Conservation (phyloP, 2,888 invertebrate genomes). For the Orchestes rusci region DNA sequence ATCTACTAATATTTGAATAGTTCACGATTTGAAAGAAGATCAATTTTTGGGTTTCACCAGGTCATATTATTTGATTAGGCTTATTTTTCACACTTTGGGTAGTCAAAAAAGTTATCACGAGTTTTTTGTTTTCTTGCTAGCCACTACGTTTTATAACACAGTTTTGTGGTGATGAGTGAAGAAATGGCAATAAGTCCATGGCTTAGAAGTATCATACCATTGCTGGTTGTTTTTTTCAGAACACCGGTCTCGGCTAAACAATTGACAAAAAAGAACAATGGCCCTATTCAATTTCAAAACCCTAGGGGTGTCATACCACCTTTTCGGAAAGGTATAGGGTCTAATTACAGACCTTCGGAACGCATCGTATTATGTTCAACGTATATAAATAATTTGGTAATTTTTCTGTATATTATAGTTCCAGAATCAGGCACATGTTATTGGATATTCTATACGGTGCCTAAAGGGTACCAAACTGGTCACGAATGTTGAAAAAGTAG, state of each 20-base stretch:
- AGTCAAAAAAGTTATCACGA: too few relatives aligned
- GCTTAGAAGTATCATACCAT: slow-evolving; percentile 9
- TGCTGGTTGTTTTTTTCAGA: slow-evolving; percentile 1
- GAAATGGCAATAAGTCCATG: background rate
- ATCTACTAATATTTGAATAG: too few relatives aligned
- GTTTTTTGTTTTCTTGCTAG: too few relatives aligned
- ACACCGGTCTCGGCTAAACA: slow-evolving; percentile 1
- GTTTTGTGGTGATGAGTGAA: too few relatives aligned
- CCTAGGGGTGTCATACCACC: slow-evolving; percentile 19
- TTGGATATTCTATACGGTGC: background rate
- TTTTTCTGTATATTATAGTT: slow-evolving; percentile 7
- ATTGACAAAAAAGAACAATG: slow-evolving; percentile 9
- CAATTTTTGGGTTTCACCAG: too few relatives aligned
- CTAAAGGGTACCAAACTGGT: slow-evolving; percentile 5
- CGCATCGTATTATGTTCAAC: slow-evolving; percentile 1
- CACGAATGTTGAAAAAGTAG: slow-evolving; percentile 9
- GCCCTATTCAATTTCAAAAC: slow-evolving; percentile 10
- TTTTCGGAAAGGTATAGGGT: slow-evolving; percentile 24
- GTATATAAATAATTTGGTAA: slow-evolving; percentile 1
- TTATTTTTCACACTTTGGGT: too few relatives aligned
- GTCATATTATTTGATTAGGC: too few relatives aligned
- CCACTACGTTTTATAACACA: too few relatives aligned
- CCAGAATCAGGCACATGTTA: slow-evolving; percentile 7
- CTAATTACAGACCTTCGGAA: slow-evolving; percentile 13
- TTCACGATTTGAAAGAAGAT: too few relatives aligned